Conservation (phyloP, 2,888 invertebrate species). For the Ectemnius lituratus region DNA sequence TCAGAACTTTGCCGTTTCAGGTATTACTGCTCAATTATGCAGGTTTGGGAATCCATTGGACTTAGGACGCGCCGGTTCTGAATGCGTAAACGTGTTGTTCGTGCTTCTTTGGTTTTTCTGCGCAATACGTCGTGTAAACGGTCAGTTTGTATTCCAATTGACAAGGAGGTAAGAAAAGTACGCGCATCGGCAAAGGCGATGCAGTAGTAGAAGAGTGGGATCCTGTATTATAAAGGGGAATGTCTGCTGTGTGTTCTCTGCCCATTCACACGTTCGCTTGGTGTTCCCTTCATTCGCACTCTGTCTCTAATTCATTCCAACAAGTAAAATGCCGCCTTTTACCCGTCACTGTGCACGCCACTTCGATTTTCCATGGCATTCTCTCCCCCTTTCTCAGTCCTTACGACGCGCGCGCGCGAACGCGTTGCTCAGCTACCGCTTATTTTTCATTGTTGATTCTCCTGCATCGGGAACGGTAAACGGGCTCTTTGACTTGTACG, state of each 20-base stretch:
- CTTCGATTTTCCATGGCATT: slow-evolving; percentile 16
- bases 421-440: slow-evolving; percentile 49
- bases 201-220: slow-evolving; percentile 14
- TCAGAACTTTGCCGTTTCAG: too few species aligned
- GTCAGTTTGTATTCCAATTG: slow-evolving; percentile 44
- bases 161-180: slow-evolving; percentile 17
- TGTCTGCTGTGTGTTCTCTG: slow-evolving; percentile 24
- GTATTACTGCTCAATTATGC: too few species aligned
- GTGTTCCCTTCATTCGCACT: slow-evolving; percentile 57
- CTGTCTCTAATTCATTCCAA: slow-evolving; percentile 55
- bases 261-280: slow-evolving; percentile 56
- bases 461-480: slow-evolving; percentile 26
- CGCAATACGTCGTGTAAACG: too few species aligned
- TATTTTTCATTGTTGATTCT: slow-evolving; percentile 47
- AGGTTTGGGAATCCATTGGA: too few species aligned
- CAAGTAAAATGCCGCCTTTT: slow-evolving; percentile 38
- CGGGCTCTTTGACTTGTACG: background rate
- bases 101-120: background rate
- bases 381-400: background rate
- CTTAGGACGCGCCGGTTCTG: too few species aligned
- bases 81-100: background rate
- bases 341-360: slow-evolving; percentile 24
- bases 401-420: too few species aligned
- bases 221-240: slow-evolving; percentile 42
- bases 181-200: slow-evolving; percentile 3